These are phyloP conservation scores for Drosophila mettleri DNA, from an alignment of 2,888 invertebrate species.

Conservation along the genomic window DNA sequence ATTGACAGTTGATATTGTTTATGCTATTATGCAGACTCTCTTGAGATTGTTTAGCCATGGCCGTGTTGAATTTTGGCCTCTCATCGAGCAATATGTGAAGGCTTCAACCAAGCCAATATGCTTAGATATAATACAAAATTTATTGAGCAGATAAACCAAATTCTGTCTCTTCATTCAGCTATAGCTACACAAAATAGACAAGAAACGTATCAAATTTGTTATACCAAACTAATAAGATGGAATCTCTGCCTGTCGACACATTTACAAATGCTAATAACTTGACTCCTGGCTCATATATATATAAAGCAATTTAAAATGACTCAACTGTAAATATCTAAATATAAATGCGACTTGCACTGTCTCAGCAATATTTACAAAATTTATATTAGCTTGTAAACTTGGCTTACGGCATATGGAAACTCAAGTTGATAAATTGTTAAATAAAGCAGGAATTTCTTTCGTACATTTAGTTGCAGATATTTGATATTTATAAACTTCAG, in stretches of 20 bases:
- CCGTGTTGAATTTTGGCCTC: not conserved
- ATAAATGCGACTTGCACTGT: no score
- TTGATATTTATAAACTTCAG: no score
- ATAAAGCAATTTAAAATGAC: no score
- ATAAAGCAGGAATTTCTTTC: no score
- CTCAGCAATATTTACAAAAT: no score
- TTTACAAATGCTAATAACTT: not conserved
- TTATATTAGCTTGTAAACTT: no score
- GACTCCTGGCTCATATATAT: not conserved
- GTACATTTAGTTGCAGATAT: no score
- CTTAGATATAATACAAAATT: not conserved
- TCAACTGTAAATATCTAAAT: no score
- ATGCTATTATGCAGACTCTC: slow-evolving; percentile 13
- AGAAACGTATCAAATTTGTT: not conserved
- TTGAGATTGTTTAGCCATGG: slow-evolving; percentile 29
- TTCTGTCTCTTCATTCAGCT: no score
- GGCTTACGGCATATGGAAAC: no score
- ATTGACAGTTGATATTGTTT: slow-evolving; percentile 45
- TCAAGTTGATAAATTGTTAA: no score
- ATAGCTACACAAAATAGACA: not conserved
- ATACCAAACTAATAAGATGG: not conserved
- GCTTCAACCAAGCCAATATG: not conserved
- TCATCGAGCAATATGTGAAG: not conserved
- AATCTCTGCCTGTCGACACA: not conserved
- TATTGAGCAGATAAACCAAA: not conserved